phyloP scores from a whole-genome alignment of 2,888 invertebrate genomes.

The Xanthorhoe designata region DNA sequence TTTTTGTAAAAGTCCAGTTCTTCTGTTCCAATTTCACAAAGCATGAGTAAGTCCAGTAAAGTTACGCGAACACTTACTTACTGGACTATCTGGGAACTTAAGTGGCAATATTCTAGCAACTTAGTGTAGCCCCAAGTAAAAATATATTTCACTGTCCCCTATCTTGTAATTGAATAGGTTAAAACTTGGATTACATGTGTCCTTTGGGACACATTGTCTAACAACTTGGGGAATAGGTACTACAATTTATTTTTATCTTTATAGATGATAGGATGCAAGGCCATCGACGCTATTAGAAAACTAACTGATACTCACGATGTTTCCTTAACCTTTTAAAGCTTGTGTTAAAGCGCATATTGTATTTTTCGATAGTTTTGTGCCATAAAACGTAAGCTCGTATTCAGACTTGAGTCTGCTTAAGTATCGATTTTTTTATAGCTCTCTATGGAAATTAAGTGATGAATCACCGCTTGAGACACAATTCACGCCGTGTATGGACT shows the following conservation, averaged over 20 bases:
- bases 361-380: no score
- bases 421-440: no score
- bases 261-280: no score
- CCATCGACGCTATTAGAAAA: no score
- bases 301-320: no score
- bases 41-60: constrained; percentile 20
- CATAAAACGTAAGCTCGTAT: no score
- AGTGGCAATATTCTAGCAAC: constrained; percentile 33
- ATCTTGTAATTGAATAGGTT: constrained; percentile 48
- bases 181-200: constrained; percentile 49
- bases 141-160: constrained; percentile 42
- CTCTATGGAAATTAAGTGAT: no score
- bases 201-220: constrained; percentile 26
- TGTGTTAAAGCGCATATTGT: no score
- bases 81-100: constrained; percentile 27
- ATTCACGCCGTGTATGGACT: no score
- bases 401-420: no score
- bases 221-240: constrained; percentile 3
- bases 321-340: no score
- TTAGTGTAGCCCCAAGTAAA: constrained; percentile 36
- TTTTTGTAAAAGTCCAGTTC: neutral
- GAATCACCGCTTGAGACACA: no score
- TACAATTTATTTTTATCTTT: neutral
- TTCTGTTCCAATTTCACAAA: constrained; percentile 10
- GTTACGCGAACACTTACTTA: constrained; percentile 21